Conservation (phyloP, 2,888 invertebrate genomes). For the Horisme vitalbata region DNA sequence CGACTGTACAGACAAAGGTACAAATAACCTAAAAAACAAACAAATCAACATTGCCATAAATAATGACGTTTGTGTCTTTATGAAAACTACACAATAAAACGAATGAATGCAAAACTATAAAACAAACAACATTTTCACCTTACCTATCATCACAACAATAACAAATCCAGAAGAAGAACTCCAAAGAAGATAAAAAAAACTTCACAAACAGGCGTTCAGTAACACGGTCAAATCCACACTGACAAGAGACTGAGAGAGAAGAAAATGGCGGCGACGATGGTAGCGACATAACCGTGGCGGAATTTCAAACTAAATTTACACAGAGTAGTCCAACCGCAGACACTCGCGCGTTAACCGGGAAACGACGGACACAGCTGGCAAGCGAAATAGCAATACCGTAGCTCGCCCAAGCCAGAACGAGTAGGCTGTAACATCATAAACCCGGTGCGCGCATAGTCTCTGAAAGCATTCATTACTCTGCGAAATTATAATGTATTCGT, state of each 20-base stretch:
- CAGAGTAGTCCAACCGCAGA: conserved; percentile 49
- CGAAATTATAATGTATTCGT: conserved; percentile 41
- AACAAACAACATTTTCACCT: conserved; percentile 37
- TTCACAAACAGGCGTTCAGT: conserved; percentile 52
- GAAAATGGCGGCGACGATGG: conserved; percentile 70
- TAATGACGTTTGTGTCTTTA: too few species aligned
- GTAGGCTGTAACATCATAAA: conserved; percentile 8
- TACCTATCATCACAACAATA: conserved; percentile 45
- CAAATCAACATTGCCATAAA: not conserved
- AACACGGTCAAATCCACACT: conserved; percentile 62
- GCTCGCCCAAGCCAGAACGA: conserved; percentile 9
- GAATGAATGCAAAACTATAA: not conserved
- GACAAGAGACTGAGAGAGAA: conserved; percentile 72
- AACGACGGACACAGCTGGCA: conserved; percentile 26
- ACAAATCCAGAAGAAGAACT: conserved; percentile 62
- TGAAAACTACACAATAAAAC: not conserved
- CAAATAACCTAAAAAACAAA: not conserved
- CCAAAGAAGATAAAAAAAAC: conserved; percentile 58
- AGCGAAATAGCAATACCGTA: conserved; percentile 39
- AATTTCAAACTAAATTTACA: conserved; percentile 49
- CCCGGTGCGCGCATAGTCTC: conserved; percentile 35
- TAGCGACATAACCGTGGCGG: conserved; percentile 53
- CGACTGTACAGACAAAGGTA: not conserved
- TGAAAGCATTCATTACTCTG: conserved; percentile 53
- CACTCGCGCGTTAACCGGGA: conserved; percentile 21